Evolutionary conservation across 2,888 invertebrate genomes (phyloP).

Genomic region (Nematopogon swammerdamellus): DNA sequence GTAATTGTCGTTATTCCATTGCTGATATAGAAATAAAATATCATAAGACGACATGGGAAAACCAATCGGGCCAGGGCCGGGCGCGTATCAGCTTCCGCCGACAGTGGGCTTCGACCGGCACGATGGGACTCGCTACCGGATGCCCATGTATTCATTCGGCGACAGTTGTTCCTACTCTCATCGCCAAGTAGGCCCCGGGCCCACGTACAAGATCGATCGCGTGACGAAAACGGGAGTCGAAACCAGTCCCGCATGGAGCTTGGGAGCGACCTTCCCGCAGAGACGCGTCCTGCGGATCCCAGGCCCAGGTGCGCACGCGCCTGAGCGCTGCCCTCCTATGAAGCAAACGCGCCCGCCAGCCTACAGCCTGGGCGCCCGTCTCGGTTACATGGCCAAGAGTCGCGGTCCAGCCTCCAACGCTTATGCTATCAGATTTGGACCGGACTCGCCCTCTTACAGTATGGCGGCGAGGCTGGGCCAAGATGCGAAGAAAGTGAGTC

Average conservation of each 20-base stretch:
- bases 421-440: conserved; percentile 41
- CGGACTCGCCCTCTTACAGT: conserved; percentile 44
- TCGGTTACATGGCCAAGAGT: conserved; percentile 38
- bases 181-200: conserved; percentile 43
- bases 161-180: conserved; percentile 32
- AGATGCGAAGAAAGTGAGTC: conserved; percentile 28
- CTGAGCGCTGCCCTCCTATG: conserved; percentile 54
- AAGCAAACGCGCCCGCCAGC: conserved; percentile 52
- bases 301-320: conserved; percentile 63
- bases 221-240: conserved; percentile 22
- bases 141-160: conserved; percentile 64
- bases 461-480: conserved; percentile 31
- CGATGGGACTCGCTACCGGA: conserved; percentile 59
- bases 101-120: conserved; percentile 59
- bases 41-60: too few relatives aligned
- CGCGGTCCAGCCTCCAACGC: conserved; percentile 61
- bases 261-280: conserved; percentile 28
- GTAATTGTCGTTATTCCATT: too few relatives aligned
- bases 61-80: conserved; percentile 60
- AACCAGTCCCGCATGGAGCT: conserved; percentile 52
- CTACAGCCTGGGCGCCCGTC: conserved; percentile 54
- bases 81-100: conserved; percentile 60
- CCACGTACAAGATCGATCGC: conserved; percentile 17
- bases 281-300: conserved; percentile 33
- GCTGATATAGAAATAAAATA: too few relatives aligned